phyloP scores from a whole-genome alignment of 1,140 invertebrate species.

The Sminthurinus signatus region DNA sequence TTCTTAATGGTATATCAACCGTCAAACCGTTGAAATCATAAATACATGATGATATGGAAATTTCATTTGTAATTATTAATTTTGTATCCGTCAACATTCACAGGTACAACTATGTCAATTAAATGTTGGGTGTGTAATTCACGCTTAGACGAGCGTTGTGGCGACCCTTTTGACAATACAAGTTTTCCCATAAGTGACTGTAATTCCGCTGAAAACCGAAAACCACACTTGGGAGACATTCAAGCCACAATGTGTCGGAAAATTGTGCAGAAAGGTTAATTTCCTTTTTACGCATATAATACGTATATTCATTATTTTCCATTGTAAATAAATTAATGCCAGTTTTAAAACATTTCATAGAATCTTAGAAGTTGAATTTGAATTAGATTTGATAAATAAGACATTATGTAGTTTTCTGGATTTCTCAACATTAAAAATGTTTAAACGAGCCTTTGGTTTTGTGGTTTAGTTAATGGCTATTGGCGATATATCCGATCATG shows the following conservation, averaged over 20 bases:
- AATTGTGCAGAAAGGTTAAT: conserved; percentile 80
- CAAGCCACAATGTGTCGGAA: conserved; percentile 83
- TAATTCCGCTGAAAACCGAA: conserved; percentile 50
- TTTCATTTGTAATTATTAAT: background rate
- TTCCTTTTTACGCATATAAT: too few species aligned
- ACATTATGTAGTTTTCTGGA: too few species aligned
- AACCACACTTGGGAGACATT: conserved; percentile 55
- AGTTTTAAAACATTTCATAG: too few species aligned
- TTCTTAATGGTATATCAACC: too few species aligned
- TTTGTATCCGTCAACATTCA: background rate
- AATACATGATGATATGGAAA: background rate
- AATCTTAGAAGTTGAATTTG: too few species aligned
- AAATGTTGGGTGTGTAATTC: conserved; percentile 91
- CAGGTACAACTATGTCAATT: conserved; percentile 49
- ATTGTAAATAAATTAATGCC: too few species aligned
- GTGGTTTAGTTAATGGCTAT: conserved; percentile 69
- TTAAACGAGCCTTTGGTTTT: conserved; percentile 7
- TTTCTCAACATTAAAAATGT: background rate
- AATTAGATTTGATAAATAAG: too few species aligned
- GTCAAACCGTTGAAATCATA: too few species aligned
- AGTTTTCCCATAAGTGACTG: conserved; percentile 82
- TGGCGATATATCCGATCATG: conserved; percentile 86
- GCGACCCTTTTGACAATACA: conserved; percentile 86
- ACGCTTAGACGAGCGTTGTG: conserved; percentile 79
- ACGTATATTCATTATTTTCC: too few species aligned